Percentiles rank a stretch among this genome's conserved stretches.
These are phyloP conservation scores for Drosophila melanosoma DNA, from an alignment of 2,888 invertebrate genomes.

Conservation along the genomic window DNA sequence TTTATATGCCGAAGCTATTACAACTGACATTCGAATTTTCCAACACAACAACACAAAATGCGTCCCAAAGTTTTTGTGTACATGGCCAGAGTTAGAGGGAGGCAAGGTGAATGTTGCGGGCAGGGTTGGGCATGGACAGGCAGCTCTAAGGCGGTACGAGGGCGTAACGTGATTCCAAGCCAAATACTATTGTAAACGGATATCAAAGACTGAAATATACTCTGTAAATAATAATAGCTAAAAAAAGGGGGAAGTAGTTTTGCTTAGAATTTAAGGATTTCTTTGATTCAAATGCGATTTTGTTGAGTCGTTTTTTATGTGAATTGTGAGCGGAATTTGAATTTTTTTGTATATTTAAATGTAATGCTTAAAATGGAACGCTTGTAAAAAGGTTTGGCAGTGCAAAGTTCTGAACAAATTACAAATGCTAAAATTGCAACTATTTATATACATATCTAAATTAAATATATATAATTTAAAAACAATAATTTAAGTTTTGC, in stretches of 20 bases:
- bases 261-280: neutral
- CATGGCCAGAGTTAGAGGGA: slow-evolving; percentile 27
- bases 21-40: slow-evolving; percentile 82
- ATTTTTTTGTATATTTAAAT: neutral
- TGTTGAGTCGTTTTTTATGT: neutral
- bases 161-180: slow-evolving; percentile 50
- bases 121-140: neutral
- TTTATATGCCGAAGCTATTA: slow-evolving; percentile 83
- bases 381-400: neutral
- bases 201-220: neutral
- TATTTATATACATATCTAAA: neutral
- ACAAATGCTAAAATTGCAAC: neutral
- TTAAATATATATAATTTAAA: neutral
- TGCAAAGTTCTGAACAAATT: neutral
- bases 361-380: neutral
- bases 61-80: slow-evolving; percentile 55
- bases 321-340: too few species aligned
- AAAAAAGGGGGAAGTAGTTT: neutral
- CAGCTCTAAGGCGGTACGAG: slow-evolving; percentile 12
- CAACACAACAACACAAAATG: slow-evolving; percentile 66
- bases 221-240: neutral
- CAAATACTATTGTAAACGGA: slow-evolving; percentile 5
- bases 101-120: neutral
- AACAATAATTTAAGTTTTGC: neutral
- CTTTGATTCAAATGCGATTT: neutral